Percentiles rank a stretch among this genome's conserved stretches.
phyloP scores from a whole-genome alignment of 2,113 vertebrate genomes.

The Nyctibius bracteatus region DNA sequence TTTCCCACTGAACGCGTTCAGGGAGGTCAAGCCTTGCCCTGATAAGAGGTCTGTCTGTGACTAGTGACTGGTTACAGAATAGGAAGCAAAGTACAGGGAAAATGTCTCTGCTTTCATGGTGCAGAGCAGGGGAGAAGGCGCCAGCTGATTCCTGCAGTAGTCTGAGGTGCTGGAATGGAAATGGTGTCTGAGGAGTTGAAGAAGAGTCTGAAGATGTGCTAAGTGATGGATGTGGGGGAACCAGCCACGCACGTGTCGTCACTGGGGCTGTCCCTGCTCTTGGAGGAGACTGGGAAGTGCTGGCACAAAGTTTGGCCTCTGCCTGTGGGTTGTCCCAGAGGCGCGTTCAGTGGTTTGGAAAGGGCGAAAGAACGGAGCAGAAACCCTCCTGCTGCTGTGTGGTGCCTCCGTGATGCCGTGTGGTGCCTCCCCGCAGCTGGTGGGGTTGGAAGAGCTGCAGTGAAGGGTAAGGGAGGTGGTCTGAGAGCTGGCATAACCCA shows the following conservation, averaged over 20 bases:
- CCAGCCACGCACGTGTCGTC: accelerated
- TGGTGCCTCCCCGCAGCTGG: background rate
- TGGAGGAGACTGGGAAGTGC: background rate
- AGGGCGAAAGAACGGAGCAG: background rate
- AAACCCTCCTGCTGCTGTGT: background rate
- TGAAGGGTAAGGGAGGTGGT: background rate
- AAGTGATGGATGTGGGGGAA: background rate
- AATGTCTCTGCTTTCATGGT: background rate
- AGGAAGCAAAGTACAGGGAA: background rate
- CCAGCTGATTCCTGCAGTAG: background rate
- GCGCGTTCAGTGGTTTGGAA: accelerated
- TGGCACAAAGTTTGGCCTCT: background rate
- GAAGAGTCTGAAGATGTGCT: background rate
- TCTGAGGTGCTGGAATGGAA: background rate
- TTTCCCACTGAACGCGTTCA: background rate
- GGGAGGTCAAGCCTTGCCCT: background rate
- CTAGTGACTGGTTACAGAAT: background rate
- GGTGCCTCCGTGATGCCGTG: accelerated
- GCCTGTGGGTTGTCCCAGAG: background rate
- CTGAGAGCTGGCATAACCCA: background rate
- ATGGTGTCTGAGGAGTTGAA: background rate
- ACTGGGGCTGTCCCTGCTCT: background rate
- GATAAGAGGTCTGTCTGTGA: background rate
- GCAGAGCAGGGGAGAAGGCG: background rate
- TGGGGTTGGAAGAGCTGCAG: background rate